Conservation (phyloP, 2,888 invertebrate species). For the Bimastos eiseni region DNA sequence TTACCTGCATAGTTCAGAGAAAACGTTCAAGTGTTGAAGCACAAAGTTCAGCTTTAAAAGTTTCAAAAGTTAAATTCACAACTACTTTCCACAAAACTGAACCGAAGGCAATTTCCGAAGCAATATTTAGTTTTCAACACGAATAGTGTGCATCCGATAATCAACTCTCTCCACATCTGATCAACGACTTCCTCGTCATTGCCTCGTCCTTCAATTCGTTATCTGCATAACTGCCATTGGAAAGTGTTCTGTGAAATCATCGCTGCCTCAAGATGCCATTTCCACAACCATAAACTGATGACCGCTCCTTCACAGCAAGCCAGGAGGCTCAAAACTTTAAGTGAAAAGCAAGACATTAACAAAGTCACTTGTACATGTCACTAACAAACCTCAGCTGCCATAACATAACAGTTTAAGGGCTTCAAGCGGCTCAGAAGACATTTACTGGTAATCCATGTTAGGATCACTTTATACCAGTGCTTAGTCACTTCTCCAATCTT, state of each 20-base stretch:
- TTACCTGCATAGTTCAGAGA: not conserved
- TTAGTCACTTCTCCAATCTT: not conserved
- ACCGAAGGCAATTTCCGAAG: too few relatives aligned
- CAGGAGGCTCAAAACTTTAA: not conserved
- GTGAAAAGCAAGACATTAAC: not conserved
- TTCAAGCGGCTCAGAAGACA: too few relatives aligned
- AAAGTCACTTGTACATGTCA: not conserved
- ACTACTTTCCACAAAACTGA: too few relatives aligned
- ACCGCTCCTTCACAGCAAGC: not conserved
- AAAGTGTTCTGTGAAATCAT: not conserved
- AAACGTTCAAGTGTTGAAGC: not conserved
- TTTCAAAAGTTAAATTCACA: too few relatives aligned
- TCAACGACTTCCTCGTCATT: too few relatives aligned
- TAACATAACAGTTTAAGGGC: too few relatives aligned
- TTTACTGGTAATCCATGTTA: too few relatives aligned
- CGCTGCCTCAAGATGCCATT: not conserved
- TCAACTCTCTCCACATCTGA: not conserved
- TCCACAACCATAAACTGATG: not conserved
- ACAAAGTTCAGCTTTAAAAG: not conserved
- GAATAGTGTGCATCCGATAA: not conserved
- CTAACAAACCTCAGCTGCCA: too few relatives aligned
- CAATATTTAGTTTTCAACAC: not conserved
- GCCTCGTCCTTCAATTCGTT: not conserved
- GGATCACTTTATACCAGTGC: too few relatives aligned
- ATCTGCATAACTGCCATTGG: too few relatives aligned